Base-by-base conservation (phyloP, 2,888 invertebrate genomes). In the Lepidocyrtinus sp. region DNA sequence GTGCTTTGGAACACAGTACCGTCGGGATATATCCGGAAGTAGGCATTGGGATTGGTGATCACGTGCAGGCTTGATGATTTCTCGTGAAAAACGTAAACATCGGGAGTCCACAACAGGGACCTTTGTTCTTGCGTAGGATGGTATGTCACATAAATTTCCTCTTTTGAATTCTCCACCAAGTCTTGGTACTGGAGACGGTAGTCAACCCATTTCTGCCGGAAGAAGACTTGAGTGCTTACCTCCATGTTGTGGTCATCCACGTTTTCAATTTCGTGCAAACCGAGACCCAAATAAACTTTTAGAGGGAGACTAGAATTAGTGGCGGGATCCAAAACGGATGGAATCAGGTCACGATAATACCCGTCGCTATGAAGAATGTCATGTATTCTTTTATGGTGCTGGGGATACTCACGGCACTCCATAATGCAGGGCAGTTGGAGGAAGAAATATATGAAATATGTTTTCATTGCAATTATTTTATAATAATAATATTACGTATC, bases 1-100 rank as follows among this genome's bases (percentile, higher is more conserved):
- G 50, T 64, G 26, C 75, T 75, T 15, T 61, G 62, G 5, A 75
- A 45, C n/a, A 75, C 45, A 9, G n/a, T 12, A 15, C 75, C 75
- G 22, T 50, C 19, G 1, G 55, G 36, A 64, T 73, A 64, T 25
- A 73, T 64, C 19, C 26, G 12, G 15, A 17, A 22, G 64, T 46
- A 73, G 17, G 22, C n/a, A 25, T 73, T 73, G 21, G 73, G 45
- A n/a, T 45, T 73, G 2, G 45, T 45, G 7, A 50, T 24, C 1
- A 2, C 7, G 21, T 73, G 73, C 2, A 64, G 2, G 1, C 2
- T 24, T 15, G 64, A 46, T 2, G 12, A 3, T 5, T 22, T 25
- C 24, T 73, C 73, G 21, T 63, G 27, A 15, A 3, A 1, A 17
- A 73, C 36, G 19, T 24, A 73, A 17, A 73, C 7, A 21, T 63